A percentile compares a stretch with the other conserved stretches of the same genome.
Evolutionary conservation across 1,140 invertebrate genomes (phyloP).

Genomic region (Neoseiulus cucumeris): DNA sequence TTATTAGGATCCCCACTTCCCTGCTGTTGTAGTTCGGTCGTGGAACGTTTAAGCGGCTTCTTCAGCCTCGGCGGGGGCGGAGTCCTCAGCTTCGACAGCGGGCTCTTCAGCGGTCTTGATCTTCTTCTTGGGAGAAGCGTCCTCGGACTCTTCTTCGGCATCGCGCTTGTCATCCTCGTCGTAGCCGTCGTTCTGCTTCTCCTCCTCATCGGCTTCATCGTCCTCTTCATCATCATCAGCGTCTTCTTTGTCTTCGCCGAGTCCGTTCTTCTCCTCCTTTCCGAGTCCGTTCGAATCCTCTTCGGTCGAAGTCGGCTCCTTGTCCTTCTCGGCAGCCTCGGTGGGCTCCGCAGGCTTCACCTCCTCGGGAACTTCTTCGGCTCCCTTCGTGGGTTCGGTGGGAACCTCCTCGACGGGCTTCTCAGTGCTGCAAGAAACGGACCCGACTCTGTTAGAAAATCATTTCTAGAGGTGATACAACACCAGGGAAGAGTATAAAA

Average conservation of each 20-base stretch:
- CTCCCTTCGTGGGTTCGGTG: constrained; percentile 5
- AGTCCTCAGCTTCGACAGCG: neutral
- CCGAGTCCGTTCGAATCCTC: neutral
- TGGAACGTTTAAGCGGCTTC: neutral
- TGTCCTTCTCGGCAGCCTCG: constrained; percentile 9
- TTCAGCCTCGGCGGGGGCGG: neutral
- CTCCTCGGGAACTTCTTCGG: neutral
- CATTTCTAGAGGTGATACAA: no score
- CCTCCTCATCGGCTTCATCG: neutral
- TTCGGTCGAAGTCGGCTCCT: constrained; percentile 5
- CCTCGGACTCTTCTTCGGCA: neutral
- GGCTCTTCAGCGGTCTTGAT: constrained; percentile 1
- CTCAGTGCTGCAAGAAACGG: neutral
- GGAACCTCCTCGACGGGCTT: constrained; percentile 9
- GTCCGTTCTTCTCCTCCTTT: neutral
- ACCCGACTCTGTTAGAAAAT: no score
- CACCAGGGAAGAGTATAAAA: no score
- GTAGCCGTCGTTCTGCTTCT: neutral
- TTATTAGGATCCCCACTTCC: no score
- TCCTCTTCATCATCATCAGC: neutral
- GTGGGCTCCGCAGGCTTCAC: constrained; percentile 4
- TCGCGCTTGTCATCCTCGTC: neutral
- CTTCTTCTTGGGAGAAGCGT: neutral
- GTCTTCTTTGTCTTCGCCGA: neutral
- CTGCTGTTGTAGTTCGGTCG: neutral